These are phyloP conservation scores for Caenorhabditis drosophilae DNA, from an alignment of 2,888 invertebrate genomes.

Conservation along the genomic window DNA sequence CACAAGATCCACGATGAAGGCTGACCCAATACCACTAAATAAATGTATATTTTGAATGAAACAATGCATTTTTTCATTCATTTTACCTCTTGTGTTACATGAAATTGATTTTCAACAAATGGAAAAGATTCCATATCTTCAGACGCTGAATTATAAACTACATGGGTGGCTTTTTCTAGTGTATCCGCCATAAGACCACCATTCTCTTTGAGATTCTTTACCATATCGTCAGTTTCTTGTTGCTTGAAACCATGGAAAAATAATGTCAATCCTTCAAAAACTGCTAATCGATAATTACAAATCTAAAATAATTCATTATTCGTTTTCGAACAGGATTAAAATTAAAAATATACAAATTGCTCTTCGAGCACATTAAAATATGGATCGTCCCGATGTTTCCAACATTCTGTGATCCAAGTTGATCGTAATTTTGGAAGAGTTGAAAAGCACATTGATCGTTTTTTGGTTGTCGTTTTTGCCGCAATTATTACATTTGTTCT, in stretches of 20 bases:
- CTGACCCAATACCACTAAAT: conserved; percentile 95
- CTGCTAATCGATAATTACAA: too few relatives aligned
- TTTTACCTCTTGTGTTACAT: conserved; percentile 38
- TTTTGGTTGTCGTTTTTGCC: conserved; percentile 10
- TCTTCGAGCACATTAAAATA: conserved; percentile 28
- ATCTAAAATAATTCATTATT: too few relatives aligned
- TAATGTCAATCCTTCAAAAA: conserved; percentile 43
- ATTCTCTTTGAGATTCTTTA: conserved; percentile 17
- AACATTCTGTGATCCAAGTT: conserved; percentile 31
- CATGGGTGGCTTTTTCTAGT: conserved; percentile 23
- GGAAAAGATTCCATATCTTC: conserved; percentile 29
- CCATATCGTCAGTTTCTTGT: conserved; percentile 34
- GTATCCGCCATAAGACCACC: conserved; percentile 14
- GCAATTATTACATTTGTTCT: conserved; percentile 35
- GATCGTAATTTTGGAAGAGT: conserved; percentile 21
- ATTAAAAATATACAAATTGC: conserved; percentile 16
- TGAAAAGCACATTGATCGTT: not conserved
- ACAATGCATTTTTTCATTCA: not conserved
- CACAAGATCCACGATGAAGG: conserved; percentile 91
- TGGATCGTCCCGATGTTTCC: conserved; percentile 30
- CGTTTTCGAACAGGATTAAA: too few relatives aligned
- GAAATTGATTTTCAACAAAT: conserved; percentile 15
- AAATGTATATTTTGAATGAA: not conserved
- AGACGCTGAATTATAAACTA: conserved; percentile 30
- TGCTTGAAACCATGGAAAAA: conserved; percentile 37